Base-by-base conservation (phyloP, 2,797 vertebrate genomes). In the Pipistrellus nathusii region DNA sequence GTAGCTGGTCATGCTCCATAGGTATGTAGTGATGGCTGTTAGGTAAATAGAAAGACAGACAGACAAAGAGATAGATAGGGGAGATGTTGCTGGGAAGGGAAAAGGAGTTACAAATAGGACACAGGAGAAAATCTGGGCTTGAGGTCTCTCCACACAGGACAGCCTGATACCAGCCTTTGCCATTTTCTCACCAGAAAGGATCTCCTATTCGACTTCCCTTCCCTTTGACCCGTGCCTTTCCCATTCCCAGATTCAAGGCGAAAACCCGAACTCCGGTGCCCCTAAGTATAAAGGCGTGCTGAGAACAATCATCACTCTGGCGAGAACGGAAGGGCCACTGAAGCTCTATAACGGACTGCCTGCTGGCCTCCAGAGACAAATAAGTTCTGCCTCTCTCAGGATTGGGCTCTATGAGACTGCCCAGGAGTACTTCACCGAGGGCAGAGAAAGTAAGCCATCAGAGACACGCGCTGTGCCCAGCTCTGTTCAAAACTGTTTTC, bases 341-440 rank as follows among this genome's bases (percentile, higher is more conserved):
- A 99, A 99, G 35, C 97, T 99, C 77, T 99, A 99, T 92, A 99
- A 99, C 3, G 99, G 99, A 85, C 98, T 99, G 94, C 98, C 99
- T 0, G 99, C 99, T 0, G 99, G 99, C 8, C 98, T 99, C 5
- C 99, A 99, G 98, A 98, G 99, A 88, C 99, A 99, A 71, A 53
- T 99, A 97, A 99, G 98, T 97, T 99, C 98, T 2, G 98, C 99
- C 30, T 99, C 99, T 2, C 97, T 99, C 90, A 97, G 99, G 80
- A 99, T 99, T 0, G 99, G 99, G 80, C 98, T 99, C 91, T 99
- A 99, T 1, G 99, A 99, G 97, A 98, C 97, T 0, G 98, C 98
- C 53, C 99, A 98, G 96, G 98, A 98, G 48, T 98, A 99, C 96
- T 99, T 99, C 98, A 98, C 98, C 0, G 96, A 98, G 3, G 98